Conservation (phyloP, 2,113 vertebrate genomes). For the Dermatemys mawii region DNA sequence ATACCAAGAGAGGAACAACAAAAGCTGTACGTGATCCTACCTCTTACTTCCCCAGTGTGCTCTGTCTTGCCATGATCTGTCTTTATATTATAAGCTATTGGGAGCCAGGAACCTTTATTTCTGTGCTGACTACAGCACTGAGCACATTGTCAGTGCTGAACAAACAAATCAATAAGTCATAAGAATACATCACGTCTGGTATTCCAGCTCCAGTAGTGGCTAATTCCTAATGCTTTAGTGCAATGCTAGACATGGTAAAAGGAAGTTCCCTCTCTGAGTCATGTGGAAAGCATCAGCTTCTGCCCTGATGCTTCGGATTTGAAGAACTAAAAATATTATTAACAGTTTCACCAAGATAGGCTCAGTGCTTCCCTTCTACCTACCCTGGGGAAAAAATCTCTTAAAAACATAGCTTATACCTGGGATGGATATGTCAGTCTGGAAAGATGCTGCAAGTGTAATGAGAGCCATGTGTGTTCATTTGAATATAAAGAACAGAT, state of each 20-base stretch:
- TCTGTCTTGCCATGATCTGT: neutral
- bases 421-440: fast-evolving
- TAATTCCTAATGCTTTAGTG: neutral
- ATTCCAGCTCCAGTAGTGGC: neutral
- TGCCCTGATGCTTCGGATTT: neutral
- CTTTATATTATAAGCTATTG: neutral
- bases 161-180: neutral
- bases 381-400: neutral
- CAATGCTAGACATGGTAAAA: neutral
- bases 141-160: neutral
- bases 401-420: neutral
- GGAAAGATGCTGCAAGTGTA: fast-evolving
- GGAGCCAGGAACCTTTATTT: neutral
- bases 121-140: neutral
- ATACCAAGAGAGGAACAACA: neutral
- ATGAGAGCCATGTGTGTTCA: fast-evolving
- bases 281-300: neutral
- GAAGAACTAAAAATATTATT: neutral
- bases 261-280: neutral
- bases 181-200: neutral
- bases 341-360: fast-evolving
- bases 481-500: neutral
- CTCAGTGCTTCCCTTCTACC: neutral
- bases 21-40: neutral
- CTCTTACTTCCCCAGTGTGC: no score